Percentiles rank a stretch among this genome's conserved stretches.
phyloP scores from a whole-genome alignment of 2,888 invertebrate species.

The Dryadula phaetusa region DNA sequence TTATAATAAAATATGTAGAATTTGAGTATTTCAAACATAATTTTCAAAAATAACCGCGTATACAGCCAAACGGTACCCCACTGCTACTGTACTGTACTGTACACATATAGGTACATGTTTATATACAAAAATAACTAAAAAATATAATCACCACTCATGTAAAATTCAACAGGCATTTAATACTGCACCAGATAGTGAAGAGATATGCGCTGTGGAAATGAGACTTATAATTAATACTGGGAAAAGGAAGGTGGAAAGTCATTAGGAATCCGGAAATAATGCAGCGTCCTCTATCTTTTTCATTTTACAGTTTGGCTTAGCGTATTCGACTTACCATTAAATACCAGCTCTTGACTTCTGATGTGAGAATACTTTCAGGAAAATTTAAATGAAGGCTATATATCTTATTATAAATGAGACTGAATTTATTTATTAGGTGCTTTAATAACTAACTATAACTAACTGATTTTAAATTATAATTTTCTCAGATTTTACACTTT shows the following conservation, averaged over 20 bases:
- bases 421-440: too few relatives aligned
- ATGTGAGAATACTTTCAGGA: background rate
- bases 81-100: too few relatives aligned
- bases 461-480: too few relatives aligned
- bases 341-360: slow-evolving; percentile 6
- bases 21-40: too few relatives aligned
- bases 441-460: too few relatives aligned
- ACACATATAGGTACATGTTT: background rate
- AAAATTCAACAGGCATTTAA: slow-evolving; percentile 19
- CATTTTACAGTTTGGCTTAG: slow-evolving; percentile 15
- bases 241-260: slow-evolving; percentile 29
- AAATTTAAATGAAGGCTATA: background rate
- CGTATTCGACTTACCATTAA: slow-evolving; percentile 6
- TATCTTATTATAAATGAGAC: background rate
- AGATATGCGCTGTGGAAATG: slow-evolving; percentile 32
- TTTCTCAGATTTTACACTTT: too few relatives aligned
- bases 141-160: slow-evolving; percentile 12
- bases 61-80: too few relatives aligned
- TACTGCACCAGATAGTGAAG: slow-evolving; percentile 23
- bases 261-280: slow-evolving; percentile 38
- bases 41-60: too few relatives aligned
- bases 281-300: slow-evolving; percentile 29
- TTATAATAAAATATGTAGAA: too few relatives aligned
- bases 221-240: slow-evolving; percentile 33
- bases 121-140: slow-evolving; percentile 3